Conservation (phyloP, 2,888 invertebrate genomes). For the Amblyteles armatorius region DNA sequence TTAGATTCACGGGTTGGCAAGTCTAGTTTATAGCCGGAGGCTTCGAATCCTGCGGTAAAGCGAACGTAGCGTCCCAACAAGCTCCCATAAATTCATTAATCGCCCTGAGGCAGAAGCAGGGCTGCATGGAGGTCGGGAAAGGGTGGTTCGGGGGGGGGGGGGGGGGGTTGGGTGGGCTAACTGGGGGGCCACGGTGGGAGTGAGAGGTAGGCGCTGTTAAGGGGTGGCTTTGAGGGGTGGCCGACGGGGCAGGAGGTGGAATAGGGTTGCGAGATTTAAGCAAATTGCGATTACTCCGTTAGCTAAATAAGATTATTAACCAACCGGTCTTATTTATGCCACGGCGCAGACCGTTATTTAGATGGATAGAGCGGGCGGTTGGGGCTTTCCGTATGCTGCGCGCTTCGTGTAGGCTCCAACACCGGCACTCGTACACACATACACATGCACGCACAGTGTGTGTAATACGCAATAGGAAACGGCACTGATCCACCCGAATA, state of each 20-base stretch:
- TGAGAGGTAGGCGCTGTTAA: conserved; percentile 35
- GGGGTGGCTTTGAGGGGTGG: conserved; percentile 47
- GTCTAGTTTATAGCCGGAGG: conserved; percentile 79
- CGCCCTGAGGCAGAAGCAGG: conserved; percentile 74
- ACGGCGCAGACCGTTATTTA: conserved; percentile 74
- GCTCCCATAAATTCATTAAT: conserved; percentile 81
- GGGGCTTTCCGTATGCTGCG: conserved; percentile 62
- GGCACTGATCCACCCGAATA: conserved; percentile 60
- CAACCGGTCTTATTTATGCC: conserved; percentile 80
- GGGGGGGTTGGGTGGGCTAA: conserved; percentile 22
- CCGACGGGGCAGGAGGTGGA: conserved; percentile 64
- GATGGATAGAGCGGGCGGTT: conserved; percentile 59
- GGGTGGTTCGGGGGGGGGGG: conserved; percentile 48
- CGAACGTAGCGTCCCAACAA: conserved; percentile 77
- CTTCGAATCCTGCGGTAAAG: conserved; percentile 78
- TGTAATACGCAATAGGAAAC: conserved; percentile 67
- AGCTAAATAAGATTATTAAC: conserved; percentile 81
- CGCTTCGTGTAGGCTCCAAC: neutral
- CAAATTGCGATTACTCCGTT: conserved; percentile 81
- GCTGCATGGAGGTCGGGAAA: conserved; percentile 66
- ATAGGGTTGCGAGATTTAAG: conserved; percentile 79
- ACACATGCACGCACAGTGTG: conserved; percentile 1
- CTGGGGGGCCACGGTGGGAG: conserved; percentile 32
- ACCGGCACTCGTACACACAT: neutral
- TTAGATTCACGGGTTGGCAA: conserved; percentile 79